Percentiles rank a stretch among this genome's conserved stretches.
Conservation (phyloP, 2,888 invertebrate species). For the Andrena hattorfiana region DNA sequence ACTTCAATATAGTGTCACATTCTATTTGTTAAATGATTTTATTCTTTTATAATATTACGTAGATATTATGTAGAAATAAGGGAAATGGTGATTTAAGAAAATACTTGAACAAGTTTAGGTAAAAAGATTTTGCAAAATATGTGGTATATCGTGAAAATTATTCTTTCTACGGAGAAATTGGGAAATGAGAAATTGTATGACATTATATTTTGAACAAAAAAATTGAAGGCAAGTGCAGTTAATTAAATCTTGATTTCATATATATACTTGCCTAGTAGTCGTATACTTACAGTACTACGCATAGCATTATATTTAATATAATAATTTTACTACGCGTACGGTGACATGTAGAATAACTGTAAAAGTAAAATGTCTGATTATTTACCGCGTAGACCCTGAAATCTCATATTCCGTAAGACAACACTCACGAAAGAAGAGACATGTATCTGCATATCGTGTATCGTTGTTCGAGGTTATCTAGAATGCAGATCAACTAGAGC, state of each 20-base stretch:
- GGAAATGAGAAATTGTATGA: too few relatives aligned
- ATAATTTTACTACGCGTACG: neutral
- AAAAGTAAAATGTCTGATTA: constrained; percentile 37
- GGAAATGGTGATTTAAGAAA: too few relatives aligned
- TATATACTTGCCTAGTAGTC: neutral
- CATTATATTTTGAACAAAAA: neutral
- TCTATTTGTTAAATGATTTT: too few relatives aligned
- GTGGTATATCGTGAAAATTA: neutral
- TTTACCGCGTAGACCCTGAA: constrained; percentile 42
- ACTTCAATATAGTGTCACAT: neutral
- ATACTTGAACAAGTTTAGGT: neutral
- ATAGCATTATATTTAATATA: too few relatives aligned
- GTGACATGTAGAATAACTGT: constrained; percentile 9
- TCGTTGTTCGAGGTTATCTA: constrained; percentile 44
- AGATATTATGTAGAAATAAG: too few relatives aligned
- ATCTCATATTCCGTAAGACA: constrained; percentile 56
- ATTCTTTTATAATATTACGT: neutral
- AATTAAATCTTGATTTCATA: too few relatives aligned
- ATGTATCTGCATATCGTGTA: constrained; percentile 46
- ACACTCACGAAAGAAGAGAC: constrained; percentile 53
- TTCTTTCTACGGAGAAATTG: too few relatives aligned
- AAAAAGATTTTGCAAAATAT: neutral
- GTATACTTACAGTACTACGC: too few relatives aligned
- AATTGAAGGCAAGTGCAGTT: neutral
- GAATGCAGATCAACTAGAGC: constrained; percentile 37